phyloP scores from a whole-genome alignment of 2,113 vertebrate genomes.

The Clupea harengus region DNA sequence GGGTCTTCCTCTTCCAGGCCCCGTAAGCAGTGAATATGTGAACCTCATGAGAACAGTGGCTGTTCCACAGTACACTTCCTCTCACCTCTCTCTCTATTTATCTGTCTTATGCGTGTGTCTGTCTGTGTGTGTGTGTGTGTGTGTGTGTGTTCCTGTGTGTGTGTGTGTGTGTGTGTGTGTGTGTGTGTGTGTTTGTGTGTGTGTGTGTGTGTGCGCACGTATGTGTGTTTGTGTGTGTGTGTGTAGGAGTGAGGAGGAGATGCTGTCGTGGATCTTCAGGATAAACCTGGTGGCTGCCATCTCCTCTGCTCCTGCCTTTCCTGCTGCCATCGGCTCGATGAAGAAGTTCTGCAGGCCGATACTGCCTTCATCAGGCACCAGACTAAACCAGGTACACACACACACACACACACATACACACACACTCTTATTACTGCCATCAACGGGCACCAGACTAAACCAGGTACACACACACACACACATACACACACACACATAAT shows the following conservation, averaged over 20 bases:
- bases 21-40: slow-evolving; percentile 73
- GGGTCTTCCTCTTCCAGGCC: slow-evolving; percentile 94
- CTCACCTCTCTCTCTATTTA: neutral
- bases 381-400: slow-evolving; percentile 80
- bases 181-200: neutral
- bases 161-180: neutral
- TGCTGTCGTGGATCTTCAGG: slow-evolving; percentile 95
- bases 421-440: slow-evolving; percentile 20
- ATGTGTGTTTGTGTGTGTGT: neutral
- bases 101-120: neutral
- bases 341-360: slow-evolving; percentile 94
- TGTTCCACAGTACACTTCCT: too few relatives aligned
- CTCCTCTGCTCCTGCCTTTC: slow-evolving; percentile 94
- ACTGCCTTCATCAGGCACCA: slow-evolving; percentile 82
- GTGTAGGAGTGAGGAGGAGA: slow-evolving; percentile 90
- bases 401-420: slow-evolving; percentile 2
- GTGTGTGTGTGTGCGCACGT: slow-evolving; percentile 2
- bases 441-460: too few relatives aligned
- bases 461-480: neutral
- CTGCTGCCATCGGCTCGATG: slow-evolving; percentile 95
- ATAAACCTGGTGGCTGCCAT: slow-evolving; percentile 94
- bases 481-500: neutral
- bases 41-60: neutral
- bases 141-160: neutral
- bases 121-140: neutral